A percentile compares a stretch with the other conserved stretches of the same genome.
phyloP scores from a whole-genome alignment of 2,797 vertebrate species.

The Gallinago solitaria region DNA sequence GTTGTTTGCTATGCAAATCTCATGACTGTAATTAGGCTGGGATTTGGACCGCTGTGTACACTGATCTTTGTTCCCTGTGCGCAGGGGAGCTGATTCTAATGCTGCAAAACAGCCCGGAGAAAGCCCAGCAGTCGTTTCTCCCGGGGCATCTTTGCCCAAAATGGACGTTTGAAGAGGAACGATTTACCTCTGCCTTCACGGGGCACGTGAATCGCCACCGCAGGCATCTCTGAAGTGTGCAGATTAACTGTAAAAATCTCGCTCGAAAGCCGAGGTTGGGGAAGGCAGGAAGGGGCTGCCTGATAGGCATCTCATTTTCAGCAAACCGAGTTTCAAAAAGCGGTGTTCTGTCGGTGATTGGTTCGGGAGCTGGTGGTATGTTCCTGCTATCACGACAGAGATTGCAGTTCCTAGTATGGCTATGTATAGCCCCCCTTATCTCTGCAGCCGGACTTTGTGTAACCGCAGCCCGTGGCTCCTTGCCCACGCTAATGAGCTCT shows the following conservation, averaged over 20 bases:
- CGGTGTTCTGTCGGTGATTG: not conserved
- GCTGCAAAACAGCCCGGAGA: not conserved
- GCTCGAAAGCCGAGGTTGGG: not conserved
- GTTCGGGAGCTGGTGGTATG: constrained; percentile 17
- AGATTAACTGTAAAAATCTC: not conserved
- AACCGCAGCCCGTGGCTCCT: constrained; percentile 25
- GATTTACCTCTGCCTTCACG: not conserved
- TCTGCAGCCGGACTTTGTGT: constrained; percentile 30
- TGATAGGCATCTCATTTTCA: not conserved
- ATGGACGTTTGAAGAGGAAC: not conserved
- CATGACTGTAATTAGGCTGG: constrained; percentile 63
- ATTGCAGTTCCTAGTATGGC: constrained; percentile 41
- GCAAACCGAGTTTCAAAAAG: not conserved
- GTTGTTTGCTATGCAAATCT: constrained; percentile 63
- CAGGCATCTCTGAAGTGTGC: not conserved
- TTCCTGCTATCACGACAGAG: not conserved
- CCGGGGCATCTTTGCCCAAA: not conserved
- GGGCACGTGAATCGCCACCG: rapidly evolving
- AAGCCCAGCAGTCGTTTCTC: not conserved
- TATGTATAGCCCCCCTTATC: constrained; percentile 69
- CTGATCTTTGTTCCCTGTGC: constrained; percentile 57
- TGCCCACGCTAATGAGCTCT: constrained; percentile 50
- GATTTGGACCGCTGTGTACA: constrained; percentile 54
- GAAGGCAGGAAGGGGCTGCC: not conserved
- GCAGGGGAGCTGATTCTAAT: constrained; percentile 13